Percentiles rank a stretch among this genome's conserved stretches.
Conservation (phyloP, 2,797 vertebrate genomes). For the Falco columbarius region DNA sequence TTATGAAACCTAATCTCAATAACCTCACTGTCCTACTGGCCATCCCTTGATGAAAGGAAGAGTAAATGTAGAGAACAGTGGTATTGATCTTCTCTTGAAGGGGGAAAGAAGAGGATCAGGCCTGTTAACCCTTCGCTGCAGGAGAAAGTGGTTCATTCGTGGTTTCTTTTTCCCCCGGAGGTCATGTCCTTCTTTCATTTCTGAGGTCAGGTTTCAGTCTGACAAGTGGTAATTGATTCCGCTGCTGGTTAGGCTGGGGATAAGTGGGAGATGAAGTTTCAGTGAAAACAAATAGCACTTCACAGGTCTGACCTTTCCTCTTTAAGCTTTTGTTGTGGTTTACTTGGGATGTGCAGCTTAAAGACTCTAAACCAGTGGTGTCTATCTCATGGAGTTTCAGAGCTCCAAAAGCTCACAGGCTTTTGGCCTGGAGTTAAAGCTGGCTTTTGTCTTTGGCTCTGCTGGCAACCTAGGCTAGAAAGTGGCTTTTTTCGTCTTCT, state of each 20-base stretch:
- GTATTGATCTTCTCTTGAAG: constrained; percentile 5
- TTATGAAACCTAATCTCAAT: constrained; percentile 58
- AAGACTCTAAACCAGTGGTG: constrained; percentile 43
- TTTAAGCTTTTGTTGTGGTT: constrained; percentile 82
- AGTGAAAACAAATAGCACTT: constrained; percentile 99
- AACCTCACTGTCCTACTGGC: constrained; percentile 53
- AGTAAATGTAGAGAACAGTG: background rate
- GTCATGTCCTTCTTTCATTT: constrained; percentile 91
- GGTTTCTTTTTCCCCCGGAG: constrained; percentile 71
- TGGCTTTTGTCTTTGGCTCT: background rate
- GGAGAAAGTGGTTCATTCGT: constrained; percentile 38
- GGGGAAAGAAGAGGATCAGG: background rate
- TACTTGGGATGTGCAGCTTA: constrained; percentile 63
- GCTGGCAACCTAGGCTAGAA: background rate
- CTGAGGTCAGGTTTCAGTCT: constrained; percentile 89
- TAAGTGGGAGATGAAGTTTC: constrained; percentile 97
- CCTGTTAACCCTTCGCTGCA: constrained; percentile 66
- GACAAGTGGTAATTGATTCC: constrained; percentile 99
- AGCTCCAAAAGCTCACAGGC: background rate
- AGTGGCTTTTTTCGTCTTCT: background rate
- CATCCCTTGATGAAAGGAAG: constrained; percentile 8
- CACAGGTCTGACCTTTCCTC: constrained; percentile 82
- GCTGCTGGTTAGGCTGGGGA: constrained; percentile 88
- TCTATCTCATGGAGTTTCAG: constrained; percentile 48
- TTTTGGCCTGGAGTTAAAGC: constrained; percentile 11